Base-by-base conservation (phyloP, 2,797 vertebrate species). In the Myripristis jacobus region DNA sequence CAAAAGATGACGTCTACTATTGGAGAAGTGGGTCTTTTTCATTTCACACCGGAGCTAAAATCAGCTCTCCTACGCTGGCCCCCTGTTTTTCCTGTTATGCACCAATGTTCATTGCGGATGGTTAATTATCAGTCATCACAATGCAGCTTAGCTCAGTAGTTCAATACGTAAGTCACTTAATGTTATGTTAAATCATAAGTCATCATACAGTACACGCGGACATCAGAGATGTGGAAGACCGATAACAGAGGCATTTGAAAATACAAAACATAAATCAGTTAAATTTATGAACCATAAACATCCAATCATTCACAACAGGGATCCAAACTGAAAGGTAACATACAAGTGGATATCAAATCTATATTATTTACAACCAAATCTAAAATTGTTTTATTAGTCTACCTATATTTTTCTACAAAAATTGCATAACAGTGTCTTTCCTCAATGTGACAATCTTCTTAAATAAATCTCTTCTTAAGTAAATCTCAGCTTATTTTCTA, bases 341-440 rank as follows among this genome's bases (percentile, higher is more conserved):
- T 21, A 50, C 24, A 66, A 31, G 51, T 63, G 52, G 55, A 80
- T 75, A 89, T 87, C 81, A 90, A 92, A 89, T 87, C 87, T 89
- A 85, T 84, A 82, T 74, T 88, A 92, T 90, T 89, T 91, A 92
- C 91, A 91, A 83, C 53, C 62, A 88, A 87, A 87, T 87, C 85
- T 90, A 88, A 88, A 91, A 88, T 50, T 66, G 34, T 57, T 77
- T 19, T 34, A 31, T 65, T 57, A 55, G 11, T 81, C 67, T 66
- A 75, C 55, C 50, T 56, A 83, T 70, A 31, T 64, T 77, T 51
- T 86, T 76, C 66, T 90, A 82, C 79, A 88, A 89, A 91, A 83
- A 80, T 90, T 91, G 89, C 89, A 92, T 92, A 91, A 87, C 63
- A 81, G 79, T 84, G 78, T 76, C 27, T 74, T 85, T 75, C 56